A percentile compares a stretch with the other conserved stretches of the same genome.
Conservation (phyloP, 2,888 invertebrate species). For the Lasioglossum figueresi region DNA sequence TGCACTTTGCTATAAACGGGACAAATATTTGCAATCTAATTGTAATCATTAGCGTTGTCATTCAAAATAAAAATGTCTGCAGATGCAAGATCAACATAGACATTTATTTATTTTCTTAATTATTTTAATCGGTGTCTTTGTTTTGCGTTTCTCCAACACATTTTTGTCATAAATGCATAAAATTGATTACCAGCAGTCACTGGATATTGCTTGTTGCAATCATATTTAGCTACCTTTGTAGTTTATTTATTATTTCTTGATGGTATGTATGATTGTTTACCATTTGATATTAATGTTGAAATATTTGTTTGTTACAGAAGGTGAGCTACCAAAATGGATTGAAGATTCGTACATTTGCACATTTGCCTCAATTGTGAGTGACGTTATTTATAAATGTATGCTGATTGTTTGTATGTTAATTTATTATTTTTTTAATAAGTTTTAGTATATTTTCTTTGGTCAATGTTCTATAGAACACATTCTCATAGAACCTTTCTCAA, state of each 20-base stretch:
- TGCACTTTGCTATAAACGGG: no score
- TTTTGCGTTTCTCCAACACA: no score
- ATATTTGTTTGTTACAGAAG: constrained; percentile 1
- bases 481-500: no score
- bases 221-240: neutral
- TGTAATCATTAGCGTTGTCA: no score
- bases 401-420: neutral
- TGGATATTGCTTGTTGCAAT: neutral
- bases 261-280: neutral
- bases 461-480: no score
- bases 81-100: neutral
- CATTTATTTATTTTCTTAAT: neutral
- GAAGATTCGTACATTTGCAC: neutral
- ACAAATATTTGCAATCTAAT: no score
- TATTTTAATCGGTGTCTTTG: neutral
- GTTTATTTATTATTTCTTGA: neutral
- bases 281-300: no score
- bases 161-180: no score
- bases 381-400: no score
- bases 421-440: neutral
- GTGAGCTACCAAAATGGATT: neutral
- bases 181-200: neutral
- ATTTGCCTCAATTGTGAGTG: no score
- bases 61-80: neutral
- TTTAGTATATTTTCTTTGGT: no score